phyloP scores from a whole-genome alignment of 2,113 vertebrate genomes.

The Sinosuthora webbiana region DNA sequence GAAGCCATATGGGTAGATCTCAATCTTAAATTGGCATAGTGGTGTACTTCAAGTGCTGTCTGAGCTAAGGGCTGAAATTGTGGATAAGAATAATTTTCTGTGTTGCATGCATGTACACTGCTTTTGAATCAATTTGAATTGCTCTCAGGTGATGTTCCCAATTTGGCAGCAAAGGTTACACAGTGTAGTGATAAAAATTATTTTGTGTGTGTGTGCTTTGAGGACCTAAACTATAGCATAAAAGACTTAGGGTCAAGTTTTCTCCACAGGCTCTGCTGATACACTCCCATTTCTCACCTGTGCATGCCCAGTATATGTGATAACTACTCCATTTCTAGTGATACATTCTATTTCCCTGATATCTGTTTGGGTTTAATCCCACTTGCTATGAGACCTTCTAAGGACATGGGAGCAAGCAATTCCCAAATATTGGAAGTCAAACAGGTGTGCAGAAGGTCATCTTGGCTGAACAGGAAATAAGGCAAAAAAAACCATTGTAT shows the following conservation, averaged over 20 bases:
- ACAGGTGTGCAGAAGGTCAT: background rate
- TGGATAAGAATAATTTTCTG: background rate
- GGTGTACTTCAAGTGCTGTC: background rate
- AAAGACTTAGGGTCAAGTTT: background rate
- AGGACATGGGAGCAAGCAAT: background rate
- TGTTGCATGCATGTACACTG: background rate
- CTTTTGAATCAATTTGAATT: background rate
- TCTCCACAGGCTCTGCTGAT: background rate
- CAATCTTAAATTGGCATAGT: background rate
- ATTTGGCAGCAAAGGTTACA: background rate
- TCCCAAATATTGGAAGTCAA: background rate
- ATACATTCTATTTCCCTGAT: background rate
- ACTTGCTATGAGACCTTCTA: background rate
- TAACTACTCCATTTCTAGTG: background rate
- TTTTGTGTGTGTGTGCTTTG: background rate
- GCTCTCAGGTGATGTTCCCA: background rate
- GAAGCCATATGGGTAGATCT: background rate
- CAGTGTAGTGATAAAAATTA: background rate
- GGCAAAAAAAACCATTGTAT: background rate
- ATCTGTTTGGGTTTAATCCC: background rate
- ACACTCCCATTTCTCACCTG: background rate
- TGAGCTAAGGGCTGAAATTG: background rate
- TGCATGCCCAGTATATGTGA: background rate
- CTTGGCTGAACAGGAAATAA: background rate
- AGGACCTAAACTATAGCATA: background rate